A percentile compares a stretch with the other conserved stretches of the same genome.
phyloP scores from a whole-genome alignment of 2,113 vertebrate species.

The Eretmochelys imbricata region DNA sequence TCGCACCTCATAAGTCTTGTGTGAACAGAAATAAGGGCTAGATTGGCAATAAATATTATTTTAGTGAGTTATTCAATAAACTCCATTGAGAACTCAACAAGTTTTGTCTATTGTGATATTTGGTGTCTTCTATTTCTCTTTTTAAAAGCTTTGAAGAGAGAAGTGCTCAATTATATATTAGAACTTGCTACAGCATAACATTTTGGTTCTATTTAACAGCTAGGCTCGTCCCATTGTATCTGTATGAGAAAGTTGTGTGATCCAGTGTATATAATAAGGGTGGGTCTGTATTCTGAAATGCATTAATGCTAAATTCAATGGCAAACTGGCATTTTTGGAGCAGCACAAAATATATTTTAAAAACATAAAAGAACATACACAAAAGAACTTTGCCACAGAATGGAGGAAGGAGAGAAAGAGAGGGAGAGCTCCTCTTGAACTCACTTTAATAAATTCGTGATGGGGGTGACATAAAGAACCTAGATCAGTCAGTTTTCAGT shows the following conservation, averaged over 20 bases:
- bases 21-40: neutral
- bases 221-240: neutral
- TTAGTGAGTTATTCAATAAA: neutral
- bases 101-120: neutral
- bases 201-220: neutral
- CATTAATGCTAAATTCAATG: neutral
- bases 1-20: neutral
- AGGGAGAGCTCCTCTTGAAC: neutral
- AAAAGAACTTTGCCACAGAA: neutral
- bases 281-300: neutral
- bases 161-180: neutral
- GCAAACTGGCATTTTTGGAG: neutral
- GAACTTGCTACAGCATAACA: neutral
- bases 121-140: neutral
- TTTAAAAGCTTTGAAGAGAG: neutral
- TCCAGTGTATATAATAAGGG: neutral
- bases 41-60: fast-evolving
- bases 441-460: neutral
- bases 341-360: neutral
- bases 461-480: neutral
- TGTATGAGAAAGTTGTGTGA: neutral
- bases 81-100: neutral
- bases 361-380: neutral
- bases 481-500: neutral
- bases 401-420: neutral